A percentile compares a stretch with the other conserved stretches of the same genome.
phyloP scores from a whole-genome alignment of 2,113 vertebrate species.

The Oceanites oceanicus region DNA sequence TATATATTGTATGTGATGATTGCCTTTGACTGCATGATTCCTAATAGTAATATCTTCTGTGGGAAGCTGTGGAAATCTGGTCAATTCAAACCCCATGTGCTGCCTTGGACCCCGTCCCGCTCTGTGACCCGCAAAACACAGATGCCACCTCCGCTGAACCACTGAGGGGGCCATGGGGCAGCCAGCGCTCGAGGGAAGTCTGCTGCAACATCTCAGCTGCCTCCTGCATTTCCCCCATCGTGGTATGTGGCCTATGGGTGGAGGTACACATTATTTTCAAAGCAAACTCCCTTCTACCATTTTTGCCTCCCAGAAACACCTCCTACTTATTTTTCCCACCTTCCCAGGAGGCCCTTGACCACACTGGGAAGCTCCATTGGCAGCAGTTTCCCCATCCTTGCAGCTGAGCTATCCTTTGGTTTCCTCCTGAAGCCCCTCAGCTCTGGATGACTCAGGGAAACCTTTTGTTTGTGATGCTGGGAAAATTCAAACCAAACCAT shows the following conservation, averaged over 20 bases:
- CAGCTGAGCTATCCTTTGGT: not conserved
- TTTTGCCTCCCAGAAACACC: not conserved
- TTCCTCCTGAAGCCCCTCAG: not conserved
- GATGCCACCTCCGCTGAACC: too few relatives aligned
- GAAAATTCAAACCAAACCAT: not conserved
- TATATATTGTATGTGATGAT: not conserved
- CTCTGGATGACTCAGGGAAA: not conserved
- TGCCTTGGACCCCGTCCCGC: not conserved
- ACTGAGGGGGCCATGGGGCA: accelerated
- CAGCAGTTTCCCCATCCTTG: not conserved
- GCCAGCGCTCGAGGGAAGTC: accelerated
- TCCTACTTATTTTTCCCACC: not conserved
- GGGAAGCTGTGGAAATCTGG: not conserved
- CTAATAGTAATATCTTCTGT: not conserved
- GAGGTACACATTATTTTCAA: not conserved
- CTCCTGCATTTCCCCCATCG: not conserved
- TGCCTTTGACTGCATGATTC: not conserved
- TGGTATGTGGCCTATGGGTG: not conserved
- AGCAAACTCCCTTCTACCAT: not conserved
- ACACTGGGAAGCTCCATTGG: not conserved
- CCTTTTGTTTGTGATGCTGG: not conserved
- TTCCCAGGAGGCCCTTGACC: not conserved
- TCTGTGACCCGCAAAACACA: not conserved
- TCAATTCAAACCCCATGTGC: not conserved
- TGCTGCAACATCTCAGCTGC: not conserved